Conservation (phyloP, 2,113 vertebrate genomes). For the Apteryx mantelli region DNA sequence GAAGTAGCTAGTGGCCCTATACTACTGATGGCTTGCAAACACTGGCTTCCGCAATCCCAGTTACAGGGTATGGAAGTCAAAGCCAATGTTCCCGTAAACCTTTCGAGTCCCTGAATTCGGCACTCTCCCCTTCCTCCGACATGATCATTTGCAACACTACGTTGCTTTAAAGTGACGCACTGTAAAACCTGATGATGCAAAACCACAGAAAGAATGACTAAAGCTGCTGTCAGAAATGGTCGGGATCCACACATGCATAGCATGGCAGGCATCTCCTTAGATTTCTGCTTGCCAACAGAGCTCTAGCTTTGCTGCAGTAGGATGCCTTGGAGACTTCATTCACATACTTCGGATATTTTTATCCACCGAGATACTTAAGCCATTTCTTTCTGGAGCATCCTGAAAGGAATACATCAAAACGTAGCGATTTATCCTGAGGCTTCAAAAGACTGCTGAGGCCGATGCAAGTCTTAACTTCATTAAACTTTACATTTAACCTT, state of each 20-base stretch:
- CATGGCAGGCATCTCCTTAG: neutral
- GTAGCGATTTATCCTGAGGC: neutral
- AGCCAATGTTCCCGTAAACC: neutral
- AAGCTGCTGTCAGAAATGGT: neutral
- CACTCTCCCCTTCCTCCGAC: neutral
- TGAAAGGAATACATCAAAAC: neutral
- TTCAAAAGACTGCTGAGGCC: neutral
- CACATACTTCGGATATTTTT: neutral
- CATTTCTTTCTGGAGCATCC: neutral
- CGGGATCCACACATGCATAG: accelerated
- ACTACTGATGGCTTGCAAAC: neutral
- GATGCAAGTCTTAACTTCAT: neutral
- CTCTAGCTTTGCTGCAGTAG: neutral
- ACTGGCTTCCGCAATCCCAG: neutral
- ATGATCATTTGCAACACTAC: neutral
- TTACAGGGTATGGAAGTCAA: neutral
- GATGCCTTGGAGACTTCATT: neutral
- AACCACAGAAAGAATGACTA: neutral
- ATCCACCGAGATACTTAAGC: neutral
- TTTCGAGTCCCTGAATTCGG: accelerated
- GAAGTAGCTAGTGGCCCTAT: accelerated
- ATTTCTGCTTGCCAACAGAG: neutral
- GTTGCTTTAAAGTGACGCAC: neutral
- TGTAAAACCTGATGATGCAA: neutral
- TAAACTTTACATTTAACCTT: neutral